Percentiles rank a stretch among this genome's conserved stretches.
Conservation (phyloP, 1,140 invertebrate genomes). For the Antheraea mylitta region DNA sequence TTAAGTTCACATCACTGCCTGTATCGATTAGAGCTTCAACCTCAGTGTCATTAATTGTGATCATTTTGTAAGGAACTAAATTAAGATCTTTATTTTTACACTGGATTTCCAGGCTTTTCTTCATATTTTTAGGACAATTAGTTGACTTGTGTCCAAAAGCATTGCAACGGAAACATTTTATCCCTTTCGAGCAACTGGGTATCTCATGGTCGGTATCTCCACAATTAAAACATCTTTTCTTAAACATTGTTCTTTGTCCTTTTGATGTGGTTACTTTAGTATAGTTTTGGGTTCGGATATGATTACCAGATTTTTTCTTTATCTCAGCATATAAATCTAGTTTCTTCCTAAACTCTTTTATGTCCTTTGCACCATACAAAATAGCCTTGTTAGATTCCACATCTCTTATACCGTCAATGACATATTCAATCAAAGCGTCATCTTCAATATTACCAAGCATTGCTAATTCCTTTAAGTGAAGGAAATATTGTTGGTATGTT, state of each 20-base stretch:
- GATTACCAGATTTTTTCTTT: too few species aligned
- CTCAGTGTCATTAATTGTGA: conserved; percentile 14
- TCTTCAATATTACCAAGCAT: too few species aligned
- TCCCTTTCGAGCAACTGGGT: conserved; percentile 21
- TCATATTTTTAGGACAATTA: conserved; percentile 19
- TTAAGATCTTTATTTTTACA: too few species aligned
- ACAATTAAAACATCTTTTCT: conserved; percentile 28
- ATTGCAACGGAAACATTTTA: conserved; percentile 39
- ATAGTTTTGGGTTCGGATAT: too few species aligned
- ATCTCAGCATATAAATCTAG: background rate
- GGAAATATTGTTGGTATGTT: too few species aligned
- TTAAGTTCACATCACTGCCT: conserved; percentile 27
- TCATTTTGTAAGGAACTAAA: too few species aligned
- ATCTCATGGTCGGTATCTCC: conserved; percentile 24
- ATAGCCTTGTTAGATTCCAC: background rate
- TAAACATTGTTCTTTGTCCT: too few species aligned
- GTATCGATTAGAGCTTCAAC: conserved; percentile 21
- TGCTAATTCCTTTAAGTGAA: too few species aligned
- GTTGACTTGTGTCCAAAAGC: conserved; percentile 23
- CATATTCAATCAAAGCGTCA: too few species aligned
- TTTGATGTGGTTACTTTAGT: too few species aligned
- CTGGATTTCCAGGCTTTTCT: conserved; percentile 22
- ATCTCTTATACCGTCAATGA: background rate
- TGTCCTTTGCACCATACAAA: background rate
- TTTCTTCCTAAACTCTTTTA: conserved; percentile 4